These are phyloP conservation scores for Anisognathus igniventris DNA, from an alignment of 2,797 vertebrate species.

Conservation along the genomic window DNA sequence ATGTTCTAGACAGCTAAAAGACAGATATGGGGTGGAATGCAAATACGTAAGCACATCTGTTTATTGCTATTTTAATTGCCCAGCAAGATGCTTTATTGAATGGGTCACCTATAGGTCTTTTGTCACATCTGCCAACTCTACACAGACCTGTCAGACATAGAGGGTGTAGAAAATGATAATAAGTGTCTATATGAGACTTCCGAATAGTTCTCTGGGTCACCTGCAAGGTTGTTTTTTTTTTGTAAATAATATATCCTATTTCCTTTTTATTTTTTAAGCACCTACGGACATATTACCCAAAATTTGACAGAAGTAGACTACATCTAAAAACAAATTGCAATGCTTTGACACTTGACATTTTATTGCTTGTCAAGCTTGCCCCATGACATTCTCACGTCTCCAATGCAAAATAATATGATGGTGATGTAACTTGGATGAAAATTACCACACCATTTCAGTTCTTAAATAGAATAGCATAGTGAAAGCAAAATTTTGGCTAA, in stretches of 20 bases:
- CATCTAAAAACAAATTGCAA: not conserved
- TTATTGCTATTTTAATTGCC: not conserved
- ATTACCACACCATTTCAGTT: not conserved
- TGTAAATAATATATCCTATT: not conserved
- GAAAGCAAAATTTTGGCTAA: not conserved
- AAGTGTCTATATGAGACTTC: not conserved
- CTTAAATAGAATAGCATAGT: not conserved
- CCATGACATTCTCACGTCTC: not conserved
- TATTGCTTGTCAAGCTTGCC: not conserved
- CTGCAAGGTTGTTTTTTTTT: not conserved
- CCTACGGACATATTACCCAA: rapidly evolving
- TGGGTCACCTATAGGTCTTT: not conserved
- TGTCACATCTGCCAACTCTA: not conserved
- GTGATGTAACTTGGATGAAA: not conserved
- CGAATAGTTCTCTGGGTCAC: not conserved
- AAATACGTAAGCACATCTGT: not conserved
- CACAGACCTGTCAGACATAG: not conserved
- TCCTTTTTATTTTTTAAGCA: not conserved
- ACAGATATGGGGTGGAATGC: not conserved
- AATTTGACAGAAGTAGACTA: not conserved
- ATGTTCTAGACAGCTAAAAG: not conserved
- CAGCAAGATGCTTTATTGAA: not conserved
- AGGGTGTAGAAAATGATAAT: not conserved
- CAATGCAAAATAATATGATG: not conserved
- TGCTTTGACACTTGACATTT: not conserved